Percentiles rank a stretch among this genome's conserved stretches.
Evolutionary conservation across 1,140 invertebrate genomes (phyloP).

Genomic region (Littorina saxatilis): DNA sequence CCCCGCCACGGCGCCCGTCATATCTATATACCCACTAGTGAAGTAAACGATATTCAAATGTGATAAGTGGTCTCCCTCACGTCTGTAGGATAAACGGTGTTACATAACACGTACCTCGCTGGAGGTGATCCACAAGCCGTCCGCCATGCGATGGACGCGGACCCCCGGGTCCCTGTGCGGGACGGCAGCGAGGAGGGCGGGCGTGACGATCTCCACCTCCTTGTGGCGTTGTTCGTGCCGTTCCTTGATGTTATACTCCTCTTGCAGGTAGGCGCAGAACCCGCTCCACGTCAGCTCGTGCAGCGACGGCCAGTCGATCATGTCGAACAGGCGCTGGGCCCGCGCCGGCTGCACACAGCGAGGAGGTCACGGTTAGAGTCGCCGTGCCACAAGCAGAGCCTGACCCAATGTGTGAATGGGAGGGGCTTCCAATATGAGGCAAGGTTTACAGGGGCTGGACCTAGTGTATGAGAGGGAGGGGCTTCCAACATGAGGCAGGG

Average conservation of each 20-base stretch:
- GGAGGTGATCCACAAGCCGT: neutral
- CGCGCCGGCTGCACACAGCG: neutral
- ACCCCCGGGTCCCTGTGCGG: neutral
- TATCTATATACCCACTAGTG: too few relatives aligned
- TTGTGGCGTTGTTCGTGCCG: neutral
- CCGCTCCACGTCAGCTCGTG: neutral
- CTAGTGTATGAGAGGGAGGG: too few relatives aligned
- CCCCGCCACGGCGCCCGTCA: too few relatives aligned
- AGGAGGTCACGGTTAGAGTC: neutral
- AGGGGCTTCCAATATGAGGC: too few relatives aligned
- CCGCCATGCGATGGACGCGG: neutral
- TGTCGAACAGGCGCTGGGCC: neutral
- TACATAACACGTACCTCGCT: neutral
- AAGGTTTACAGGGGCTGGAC: too few relatives aligned
- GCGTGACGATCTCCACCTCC: neutral
- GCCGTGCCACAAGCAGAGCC: too few relatives aligned
- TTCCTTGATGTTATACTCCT: neutral
- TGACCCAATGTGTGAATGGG: too few relatives aligned
- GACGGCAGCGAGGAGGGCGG: neutral
- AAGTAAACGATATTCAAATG: too few relatives aligned
- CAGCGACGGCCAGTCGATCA: slow-evolving; percentile 23
- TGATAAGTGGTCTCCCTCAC: too few relatives aligned
- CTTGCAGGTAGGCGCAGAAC: slow-evolving; percentile 13
- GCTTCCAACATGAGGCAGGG: too few relatives aligned
- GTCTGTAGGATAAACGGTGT: too few relatives aligned